A percentile compares a stretch with the other conserved stretches of the same genome.
phyloP scores from a whole-genome alignment of 2,797 vertebrate genomes.

The Crax fasciolata region DNA sequence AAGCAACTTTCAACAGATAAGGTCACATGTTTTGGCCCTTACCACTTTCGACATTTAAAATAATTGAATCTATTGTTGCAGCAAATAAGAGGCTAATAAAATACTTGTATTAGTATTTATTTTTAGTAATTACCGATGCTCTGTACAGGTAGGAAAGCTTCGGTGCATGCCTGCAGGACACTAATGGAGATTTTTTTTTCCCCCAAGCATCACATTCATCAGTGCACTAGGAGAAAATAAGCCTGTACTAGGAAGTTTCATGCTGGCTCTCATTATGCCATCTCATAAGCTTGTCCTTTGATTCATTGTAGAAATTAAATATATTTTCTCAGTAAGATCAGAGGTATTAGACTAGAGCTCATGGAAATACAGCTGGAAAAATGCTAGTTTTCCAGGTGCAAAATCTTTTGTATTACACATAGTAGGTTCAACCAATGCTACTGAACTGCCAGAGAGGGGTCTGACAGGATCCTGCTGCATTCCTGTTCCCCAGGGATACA shows the following conservation, averaged over 20 bases:
- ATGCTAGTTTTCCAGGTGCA: not conserved
- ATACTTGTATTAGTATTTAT: conserved; percentile 30
- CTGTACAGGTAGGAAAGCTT: conserved; percentile 32
- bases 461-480: not conserved
- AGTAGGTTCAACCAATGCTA: not conserved
- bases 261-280: conserved; percentile 65
- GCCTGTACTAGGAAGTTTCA: conserved; percentile 35
- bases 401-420: not conserved
- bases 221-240: conserved; percentile 54
- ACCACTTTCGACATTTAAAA: conserved; percentile 25
- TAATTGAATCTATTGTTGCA: conserved; percentile 40
- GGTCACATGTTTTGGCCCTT: conserved; percentile 5
- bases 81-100: conserved; percentile 23
- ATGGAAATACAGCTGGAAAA: conserved; percentile 29
- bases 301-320: conserved; percentile 65
- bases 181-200: conserved; percentile 32
- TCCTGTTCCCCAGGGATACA: not conserved
- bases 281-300: conserved; percentile 28
- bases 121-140: conserved; percentile 43
- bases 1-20: conserved; percentile 27
- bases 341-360: conserved; percentile 13
- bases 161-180: conserved; percentile 26
- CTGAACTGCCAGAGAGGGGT: not conserved
- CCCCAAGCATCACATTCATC: conserved; percentile 27
- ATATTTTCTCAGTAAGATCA: conserved; percentile 34